Base-by-base conservation (phyloP, 2,888 invertebrate species). In the Xanthostigma xanthostigma region DNA sequence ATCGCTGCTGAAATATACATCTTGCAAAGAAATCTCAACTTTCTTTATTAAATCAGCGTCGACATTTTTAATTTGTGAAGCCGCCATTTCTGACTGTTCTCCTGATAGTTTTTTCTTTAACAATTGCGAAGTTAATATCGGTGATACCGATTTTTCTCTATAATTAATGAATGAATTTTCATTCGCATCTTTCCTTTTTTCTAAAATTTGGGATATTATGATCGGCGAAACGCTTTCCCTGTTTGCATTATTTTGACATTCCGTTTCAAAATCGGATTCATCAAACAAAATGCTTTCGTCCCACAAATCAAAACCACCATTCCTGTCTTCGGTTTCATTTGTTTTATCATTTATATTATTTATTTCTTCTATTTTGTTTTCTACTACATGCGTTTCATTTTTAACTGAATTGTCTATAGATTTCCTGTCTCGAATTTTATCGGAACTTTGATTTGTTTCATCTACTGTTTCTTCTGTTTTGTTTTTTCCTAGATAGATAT, bases 251-350 rank as follows among this genome's bases (percentile, higher is more conserved):
- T 42, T 45, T 34, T 35, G 34, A 37, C 27, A 46, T 33, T 9
- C 13, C 3, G 8, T 46, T 54, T 53, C 41, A 60, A 58, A 11
- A 61, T 58, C 58, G 63, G 66, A 54, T 70, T 70, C 5, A 73
- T 69, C 60, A 71, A 65, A 51, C 71, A 65, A 33, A 71, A 66
- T 27, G 70, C 59, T 59, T 73, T 71, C 10, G 72, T 71, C 47
- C 71, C 65, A 3, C 71, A 67, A 39, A 71, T 64, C 64, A 71
- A 48, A 45, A 51, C 49, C 44, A 42, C 51, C 45, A 11, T 67
- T 63, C 51, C 69, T 71, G 60, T 67, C 49, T 49, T 65, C 58
- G 27, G 56, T 64, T 37, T 58, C 62, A 37, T 64, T 14, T 42
- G 42, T 1, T 42, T 42, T 12, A 27, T 12, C 34, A 13, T 38